Evolutionary conservation across 2,113 vertebrate genomes (phyloP), one percentile per base, ranked within the genome.

Genomic region (Thunnus maccoyii): DNA sequence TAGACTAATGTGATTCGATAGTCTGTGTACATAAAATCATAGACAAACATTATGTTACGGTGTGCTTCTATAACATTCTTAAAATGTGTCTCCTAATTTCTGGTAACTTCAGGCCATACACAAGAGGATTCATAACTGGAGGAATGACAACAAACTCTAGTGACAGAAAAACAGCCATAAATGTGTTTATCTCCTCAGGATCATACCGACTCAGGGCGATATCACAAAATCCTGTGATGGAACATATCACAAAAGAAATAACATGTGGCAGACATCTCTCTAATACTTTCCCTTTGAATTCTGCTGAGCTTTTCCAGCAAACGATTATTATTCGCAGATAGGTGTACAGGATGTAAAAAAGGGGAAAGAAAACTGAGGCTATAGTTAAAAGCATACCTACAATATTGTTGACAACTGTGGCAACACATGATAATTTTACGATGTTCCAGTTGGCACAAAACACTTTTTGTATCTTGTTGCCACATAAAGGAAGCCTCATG

Each of bases 71-170:
- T 22, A 57, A 36, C 22, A 44, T 57, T 14, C 44, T 71, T 2
- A 58, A 27, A 74, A 86, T 83, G 7, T 69, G 84, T 60, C 9
- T 86, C 46, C 86, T 84, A 17, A 88, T 85, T 20, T 82, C 72
- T 41, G 82, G 84, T 52, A 90, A 51, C 50, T 90, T 88, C 16
- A 90, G 48, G 3, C 84, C 84, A 2, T 88, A 90, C 1, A 87
- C 41, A 1, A 90, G 72, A 48, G 89, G 73, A 68, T 83, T 90
- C n/a, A 87, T 44, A 62, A 86, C 3, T 1, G 63, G 86, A 61
- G 89, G 82, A 50, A 90, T 88, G 4, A 90, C 13, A 7, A 86
- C 72, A 80, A 88, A 85, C 32, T 88, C 86, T 16, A 90, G 44
- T n/a, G 89, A 85, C 15, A 88, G 20, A 57, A 88, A 66, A 1